Conservation (phyloP, 2,113 vertebrate species). For the Antennarius striatus region DNA sequence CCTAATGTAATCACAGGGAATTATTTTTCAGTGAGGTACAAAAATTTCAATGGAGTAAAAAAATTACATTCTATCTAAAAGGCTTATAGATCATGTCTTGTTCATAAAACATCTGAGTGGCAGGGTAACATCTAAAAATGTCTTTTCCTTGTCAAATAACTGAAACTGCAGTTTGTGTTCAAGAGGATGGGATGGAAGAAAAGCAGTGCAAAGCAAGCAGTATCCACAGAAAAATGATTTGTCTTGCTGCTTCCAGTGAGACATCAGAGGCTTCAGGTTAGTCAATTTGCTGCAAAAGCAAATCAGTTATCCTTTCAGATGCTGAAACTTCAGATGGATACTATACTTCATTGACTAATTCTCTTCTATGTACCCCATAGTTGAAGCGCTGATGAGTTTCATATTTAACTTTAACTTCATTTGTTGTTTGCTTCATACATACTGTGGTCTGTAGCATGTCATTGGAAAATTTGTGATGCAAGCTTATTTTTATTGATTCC, state of each 20-base stretch:
- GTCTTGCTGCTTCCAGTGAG: slow-evolving; percentile 40
- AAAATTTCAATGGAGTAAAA: too few species aligned
- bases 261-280: slow-evolving; percentile 50
- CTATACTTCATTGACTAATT: slow-evolving; percentile 7
- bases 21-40: too few species aligned
- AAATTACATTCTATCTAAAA: too few species aligned
- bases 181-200: neutral
- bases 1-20: too few species aligned
- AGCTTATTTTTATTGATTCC: too few species aligned
- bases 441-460: too few species aligned
- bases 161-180: slow-evolving; percentile 8
- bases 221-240: slow-evolving; percentile 45
- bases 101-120: neutral
- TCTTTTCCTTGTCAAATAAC: slow-evolving; percentile 2
- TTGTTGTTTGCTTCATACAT: too few species aligned
- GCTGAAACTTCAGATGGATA: slow-evolving; percentile 28
- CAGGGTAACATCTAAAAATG: neutral
- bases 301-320: slow-evolving; percentile 44
- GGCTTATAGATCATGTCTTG: neutral
- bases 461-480: too few species aligned
- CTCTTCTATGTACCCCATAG: neutral
- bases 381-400: too few species aligned
- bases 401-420: too few species aligned
- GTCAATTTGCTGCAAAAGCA: slow-evolving; percentile 33
- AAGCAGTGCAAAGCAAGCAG: slow-evolving; percentile 36